Conservation (phyloP, 2,888 invertebrate genomes). For the Thyatira batis region DNA sequence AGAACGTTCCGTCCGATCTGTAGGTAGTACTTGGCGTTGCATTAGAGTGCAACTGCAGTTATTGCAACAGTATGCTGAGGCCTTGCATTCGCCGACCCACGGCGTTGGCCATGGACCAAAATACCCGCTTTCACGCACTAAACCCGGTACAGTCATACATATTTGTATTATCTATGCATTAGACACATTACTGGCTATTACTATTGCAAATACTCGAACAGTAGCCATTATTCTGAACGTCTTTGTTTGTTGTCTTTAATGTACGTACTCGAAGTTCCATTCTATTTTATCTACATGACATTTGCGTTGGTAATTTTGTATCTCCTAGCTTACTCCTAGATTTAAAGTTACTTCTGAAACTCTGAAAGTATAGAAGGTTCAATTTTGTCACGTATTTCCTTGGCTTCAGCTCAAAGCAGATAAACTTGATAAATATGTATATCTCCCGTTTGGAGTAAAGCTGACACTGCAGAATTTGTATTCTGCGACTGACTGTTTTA, state of each 20-base stretch:
- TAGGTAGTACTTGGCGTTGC: conserved; percentile 42
- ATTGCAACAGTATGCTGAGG: conserved; percentile 72
- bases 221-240: not conserved
- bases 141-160: conserved; percentile 27
- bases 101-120: conserved; percentile 74
- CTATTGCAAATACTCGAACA: not conserved
- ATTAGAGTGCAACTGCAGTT: conserved; percentile 69
- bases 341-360: too few species aligned
- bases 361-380: too few species aligned
- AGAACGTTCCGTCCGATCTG: conserved; percentile 40
- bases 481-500: not conserved
- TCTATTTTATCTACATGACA: not conserved
- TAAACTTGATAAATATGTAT: too few species aligned
- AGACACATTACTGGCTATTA: conserved; percentile 11
- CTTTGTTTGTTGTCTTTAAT: not conserved
- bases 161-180: conserved; percentile 23
- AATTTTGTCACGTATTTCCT: not conserved
- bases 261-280: not conserved
- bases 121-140: conserved; percentile 73
- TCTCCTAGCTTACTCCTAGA: not conserved
- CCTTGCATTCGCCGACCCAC: conserved; percentile 77
- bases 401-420: not conserved
- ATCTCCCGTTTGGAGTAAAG: too few species aligned
- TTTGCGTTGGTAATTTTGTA: not conserved
- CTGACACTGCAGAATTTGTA: too few species aligned